Percentiles rank a stretch among this genome's conserved stretches.
These are phyloP conservation scores for Neodon shergylaensis DNA, from an alignment of 2,113 vertebrate species.

Conservation along the genomic window DNA sequence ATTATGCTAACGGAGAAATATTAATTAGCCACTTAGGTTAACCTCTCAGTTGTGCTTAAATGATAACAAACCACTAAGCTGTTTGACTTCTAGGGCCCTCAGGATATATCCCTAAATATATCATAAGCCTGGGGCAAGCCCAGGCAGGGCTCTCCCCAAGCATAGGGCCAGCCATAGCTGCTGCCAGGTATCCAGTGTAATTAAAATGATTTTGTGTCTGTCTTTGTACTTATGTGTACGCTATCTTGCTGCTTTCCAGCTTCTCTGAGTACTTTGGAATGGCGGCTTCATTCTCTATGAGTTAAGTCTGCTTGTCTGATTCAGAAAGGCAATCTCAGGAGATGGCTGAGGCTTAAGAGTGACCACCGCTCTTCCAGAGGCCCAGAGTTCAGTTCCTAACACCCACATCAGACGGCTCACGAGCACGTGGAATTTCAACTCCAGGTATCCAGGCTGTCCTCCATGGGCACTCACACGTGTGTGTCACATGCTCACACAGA, in stretches of 20 bases:
- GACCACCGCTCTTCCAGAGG: background rate
- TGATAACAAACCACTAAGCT: background rate
- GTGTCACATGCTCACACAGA: background rate
- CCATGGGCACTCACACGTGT: background rate
- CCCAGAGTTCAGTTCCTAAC: background rate
- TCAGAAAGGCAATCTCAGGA: background rate
- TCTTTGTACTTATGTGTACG: background rate
- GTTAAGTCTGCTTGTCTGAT: background rate
- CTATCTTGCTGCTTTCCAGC: background rate
- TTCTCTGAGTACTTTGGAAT: slow-evolving; percentile 10
- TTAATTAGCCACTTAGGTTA: background rate
- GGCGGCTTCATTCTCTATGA: background rate
- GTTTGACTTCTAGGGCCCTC: background rate
- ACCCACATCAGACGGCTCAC: background rate
- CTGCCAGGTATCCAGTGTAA: background rate
- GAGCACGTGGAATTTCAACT: background rate
- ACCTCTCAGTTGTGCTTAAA: background rate
- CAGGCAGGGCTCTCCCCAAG: too few species aligned
- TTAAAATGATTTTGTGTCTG: background rate
- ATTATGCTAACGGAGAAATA: background rate
- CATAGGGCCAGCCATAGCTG: background rate
- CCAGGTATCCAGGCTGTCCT: background rate
- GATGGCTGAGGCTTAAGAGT: background rate
- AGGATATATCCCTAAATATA: background rate
- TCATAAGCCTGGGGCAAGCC: background rate